Base-by-base conservation (phyloP, 2,888 invertebrate genomes). In the Drosophila leonis region DNA sequence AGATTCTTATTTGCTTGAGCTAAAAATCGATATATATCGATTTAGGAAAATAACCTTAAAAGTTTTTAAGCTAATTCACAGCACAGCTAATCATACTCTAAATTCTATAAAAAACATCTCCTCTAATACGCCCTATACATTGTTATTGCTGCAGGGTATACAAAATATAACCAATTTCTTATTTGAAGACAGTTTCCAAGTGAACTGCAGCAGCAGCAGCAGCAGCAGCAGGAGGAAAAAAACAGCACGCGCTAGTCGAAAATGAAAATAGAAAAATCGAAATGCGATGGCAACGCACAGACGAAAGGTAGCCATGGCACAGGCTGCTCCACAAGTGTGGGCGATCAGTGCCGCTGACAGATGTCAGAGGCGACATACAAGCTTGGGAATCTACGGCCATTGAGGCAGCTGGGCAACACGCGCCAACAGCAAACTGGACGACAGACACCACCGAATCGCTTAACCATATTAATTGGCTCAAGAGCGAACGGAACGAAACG, bases 401-500 rank as follows among this genome's bases (percentile, higher is more conserved):
- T 0, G 39, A 7, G 33, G 69, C 71, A 83, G 85, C 76, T 83
- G 42, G 78, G 88, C 81, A 88, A 83, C 85, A 83, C 88, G 88
- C 83, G 88, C 85, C 85, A 73, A 67, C 56, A 73, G 66, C 56
- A 68, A 46, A 66, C 72, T 70, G 76, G 73, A 78, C 76, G 72
- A 79, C 72, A 77, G 79, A 33, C 80, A 72, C 80, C 80, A 78
- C 80, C 80, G 76, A 55, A 54, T 72, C 86, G 82, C 83, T 33
- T 83, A 82, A 83, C 83, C 87, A 84, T 84, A 86, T 88, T 88
- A 86, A 86, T 86, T 88, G 88, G 84, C 87, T 54, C 54, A 37
- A 39, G 24, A 52, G 27, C 24, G 24, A 35, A 15, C 4, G 18
- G 33, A 49, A 9, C 48, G 4, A 13, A 41, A 39, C 39, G 39